Base-by-base conservation (phyloP, 2,797 vertebrate species). In the Tapera naevia region DNA sequence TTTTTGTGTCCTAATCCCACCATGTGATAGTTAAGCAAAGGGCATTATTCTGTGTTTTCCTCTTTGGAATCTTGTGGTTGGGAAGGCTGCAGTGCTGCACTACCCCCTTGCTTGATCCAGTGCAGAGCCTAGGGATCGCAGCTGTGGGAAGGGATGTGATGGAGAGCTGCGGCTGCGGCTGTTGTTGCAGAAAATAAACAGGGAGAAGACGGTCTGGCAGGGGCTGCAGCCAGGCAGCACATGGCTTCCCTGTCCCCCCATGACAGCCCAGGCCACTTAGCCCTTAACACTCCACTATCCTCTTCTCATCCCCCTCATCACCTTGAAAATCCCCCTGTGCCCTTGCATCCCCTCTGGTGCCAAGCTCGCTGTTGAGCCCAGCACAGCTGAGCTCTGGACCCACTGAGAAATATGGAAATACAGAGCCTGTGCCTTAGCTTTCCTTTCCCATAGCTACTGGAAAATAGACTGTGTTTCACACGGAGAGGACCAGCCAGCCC, bases 341-440 rank as follows among this genome's bases (percentile, higher is more conserved):
- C 30, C 30, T 30, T 21, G 5, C 19, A 7, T 13, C 58, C 33
- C 50, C 5, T 5, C 50, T 2, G 5, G n/a, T 1, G 0, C 23
- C 1, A 1, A 21, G 25, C 71, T 66, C 9, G 2, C 54, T 19
- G 82, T 54, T 22, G 46, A 8, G 4, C 33, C 35, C 50, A 57
- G 60, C 23, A 5, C 56, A 33, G 43, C 39, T 43, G 48, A 7
- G 70, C 70, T 48, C 48, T 43, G 57, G 32, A 18, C 69, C 75
- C 13, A 6, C 48, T 2, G 14, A 9, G 56, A 35, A 32, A n/a
- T 1, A 35, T 17, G 48, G 48, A 17, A 32, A 25, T 35, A 82
- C 74, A 13, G 5, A 48, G 45, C 41, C 45, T 28, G 10, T 50
- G 48, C 37, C 39, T 86, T 18, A 27, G 45, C 54, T 72, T 70